Conservation (phyloP, 1,140 invertebrate species). For the Penaeus vannamei region DNA sequence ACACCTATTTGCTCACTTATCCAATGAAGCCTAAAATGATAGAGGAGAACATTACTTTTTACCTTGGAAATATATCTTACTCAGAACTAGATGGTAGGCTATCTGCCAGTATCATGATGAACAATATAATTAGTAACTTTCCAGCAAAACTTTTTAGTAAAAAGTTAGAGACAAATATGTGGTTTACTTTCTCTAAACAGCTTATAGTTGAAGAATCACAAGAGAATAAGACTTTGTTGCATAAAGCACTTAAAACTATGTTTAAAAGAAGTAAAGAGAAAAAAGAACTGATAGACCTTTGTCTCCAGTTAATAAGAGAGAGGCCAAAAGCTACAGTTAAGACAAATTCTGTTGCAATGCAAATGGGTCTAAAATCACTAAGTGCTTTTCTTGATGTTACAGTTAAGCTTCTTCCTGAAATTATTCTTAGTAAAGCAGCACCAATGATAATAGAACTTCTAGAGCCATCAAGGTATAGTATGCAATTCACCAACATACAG, state of each 20-base stretch:
- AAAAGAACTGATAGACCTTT: conserved; percentile 48
- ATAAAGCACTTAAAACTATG: conserved; percentile 45
- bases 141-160: conserved; percentile 43
- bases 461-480: conserved; percentile 26
- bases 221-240: conserved; percentile 43
- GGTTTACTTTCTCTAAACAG: conserved; percentile 58
- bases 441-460: conserved; percentile 20
- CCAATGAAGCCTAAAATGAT: conserved; percentile 50
- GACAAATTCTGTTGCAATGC: conserved; percentile 36
- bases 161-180: conserved; percentile 43
- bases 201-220: conserved; percentile 57
- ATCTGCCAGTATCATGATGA: conserved; percentile 60
- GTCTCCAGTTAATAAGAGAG: conserved; percentile 49
- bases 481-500: background rate
- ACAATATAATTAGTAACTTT: conserved; percentile 55
- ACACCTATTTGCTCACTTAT: conserved; percentile 64
- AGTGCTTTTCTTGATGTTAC: conserved; percentile 53
- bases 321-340: conserved; percentile 4
- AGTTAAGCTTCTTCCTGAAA: conserved; percentile 34
- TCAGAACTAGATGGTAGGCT: conserved; percentile 46
- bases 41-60: conserved; percentile 41
- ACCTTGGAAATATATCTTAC: conserved; percentile 61
- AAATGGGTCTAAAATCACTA: conserved; percentile 41
- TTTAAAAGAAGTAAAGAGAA: conserved; percentile 54
- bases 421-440: conserved; percentile 24